Conservation (phyloP, 2,797 vertebrate species). For the Xenentodon cancila region DNA sequence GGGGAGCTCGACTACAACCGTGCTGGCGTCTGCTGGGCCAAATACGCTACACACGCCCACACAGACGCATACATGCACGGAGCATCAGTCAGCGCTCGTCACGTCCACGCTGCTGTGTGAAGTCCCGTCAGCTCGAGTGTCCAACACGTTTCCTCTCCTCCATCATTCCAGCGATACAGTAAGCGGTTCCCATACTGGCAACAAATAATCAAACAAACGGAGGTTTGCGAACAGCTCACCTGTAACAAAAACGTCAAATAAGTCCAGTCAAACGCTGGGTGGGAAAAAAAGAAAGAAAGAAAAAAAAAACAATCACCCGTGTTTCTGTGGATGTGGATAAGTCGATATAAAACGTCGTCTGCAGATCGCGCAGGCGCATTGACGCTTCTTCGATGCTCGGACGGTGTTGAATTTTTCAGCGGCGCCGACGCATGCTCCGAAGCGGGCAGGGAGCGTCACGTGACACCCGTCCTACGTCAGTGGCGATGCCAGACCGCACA, state of each 20-base stretch:
- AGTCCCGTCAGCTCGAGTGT: slow-evolving; percentile 46
- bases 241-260: slow-evolving; percentile 10
- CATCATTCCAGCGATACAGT: not conserved
- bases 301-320: slow-evolving; percentile 3
- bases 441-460: too few relatives aligned
- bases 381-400: not conserved
- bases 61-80: not conserved
- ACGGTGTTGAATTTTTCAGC: slow-evolving; percentile 23
- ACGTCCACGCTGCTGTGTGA: slow-evolving; percentile 1
- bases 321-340: slow-evolving; percentile 19
- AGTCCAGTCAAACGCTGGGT: not conserved
- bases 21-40: not conserved
- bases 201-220: not conserved
- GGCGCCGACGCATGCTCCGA: slow-evolving; percentile 22
- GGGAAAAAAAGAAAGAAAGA: too few relatives aligned
- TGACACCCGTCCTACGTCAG: too few relatives aligned
- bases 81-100: not conserved
- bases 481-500: too few relatives aligned
- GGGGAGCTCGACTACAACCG: not conserved
- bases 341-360: slow-evolving; percentile 35
- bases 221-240: slow-evolving; percentile 48
- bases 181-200: accelerated
- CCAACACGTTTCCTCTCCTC: slow-evolving; percentile 26
- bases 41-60: too few relatives aligned
- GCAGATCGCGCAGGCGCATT: slow-evolving; percentile 58